These are phyloP conservation scores for Myotis yumanensis DNA, from an alignment of 2,113 vertebrate species.

Conservation along the genomic window DNA sequence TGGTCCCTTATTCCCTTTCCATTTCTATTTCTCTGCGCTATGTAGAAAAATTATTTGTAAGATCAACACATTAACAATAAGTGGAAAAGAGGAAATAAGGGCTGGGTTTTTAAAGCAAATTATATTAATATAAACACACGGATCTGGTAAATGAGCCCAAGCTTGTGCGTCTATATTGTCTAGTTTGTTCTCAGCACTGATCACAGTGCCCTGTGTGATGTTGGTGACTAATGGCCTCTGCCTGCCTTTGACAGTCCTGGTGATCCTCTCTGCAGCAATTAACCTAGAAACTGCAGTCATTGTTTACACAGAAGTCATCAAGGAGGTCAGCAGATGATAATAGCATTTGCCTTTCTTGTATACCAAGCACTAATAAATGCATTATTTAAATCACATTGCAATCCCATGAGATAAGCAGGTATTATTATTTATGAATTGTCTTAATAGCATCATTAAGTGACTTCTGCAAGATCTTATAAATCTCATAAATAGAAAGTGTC, in stretches of 20 bases:
- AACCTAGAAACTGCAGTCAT: slow-evolving; percentile 42
- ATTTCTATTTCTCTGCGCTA: background rate
- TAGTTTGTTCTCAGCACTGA: background rate
- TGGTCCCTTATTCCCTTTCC: background rate
- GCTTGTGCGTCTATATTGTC: background rate
- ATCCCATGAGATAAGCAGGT: background rate
- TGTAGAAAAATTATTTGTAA: background rate
- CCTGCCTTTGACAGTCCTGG: background rate
- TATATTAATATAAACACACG: background rate
- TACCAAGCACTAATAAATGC: slow-evolving; percentile 26
- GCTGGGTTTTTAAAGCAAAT: background rate
- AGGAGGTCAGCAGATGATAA: slow-evolving; percentile 35
- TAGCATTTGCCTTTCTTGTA: slow-evolving; percentile 28
- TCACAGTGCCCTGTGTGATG: background rate
- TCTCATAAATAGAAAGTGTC: slow-evolving; percentile 6
- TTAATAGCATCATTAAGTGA: slow-evolving; percentile 32
- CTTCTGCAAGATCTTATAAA: slow-evolving; percentile 50
- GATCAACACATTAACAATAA: background rate
- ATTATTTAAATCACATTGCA: slow-evolving; percentile 33
- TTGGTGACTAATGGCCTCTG: background rate
- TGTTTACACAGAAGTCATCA: slow-evolving; percentile 42
- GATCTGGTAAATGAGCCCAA: background rate
- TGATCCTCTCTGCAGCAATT: slow-evolving; percentile 4
- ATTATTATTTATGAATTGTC: slow-evolving; percentile 47
- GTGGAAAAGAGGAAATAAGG: background rate